These are phyloP conservation scores for Megalops cyprinoides DNA, from an alignment of 2,797 vertebrate species.

Conservation along the genomic window DNA sequence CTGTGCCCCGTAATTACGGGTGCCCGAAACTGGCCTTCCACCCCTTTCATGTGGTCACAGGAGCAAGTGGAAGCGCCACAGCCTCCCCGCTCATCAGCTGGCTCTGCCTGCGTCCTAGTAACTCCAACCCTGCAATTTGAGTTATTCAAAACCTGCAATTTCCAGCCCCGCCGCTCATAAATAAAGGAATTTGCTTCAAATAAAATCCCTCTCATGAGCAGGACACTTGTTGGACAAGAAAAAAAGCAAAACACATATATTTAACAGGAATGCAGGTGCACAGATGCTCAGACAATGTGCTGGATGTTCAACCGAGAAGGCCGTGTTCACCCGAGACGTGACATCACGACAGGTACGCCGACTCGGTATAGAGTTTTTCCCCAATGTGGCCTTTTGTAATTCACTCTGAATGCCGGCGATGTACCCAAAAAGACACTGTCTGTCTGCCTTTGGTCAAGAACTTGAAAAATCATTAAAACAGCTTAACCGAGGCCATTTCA, in stretches of 20 bases:
- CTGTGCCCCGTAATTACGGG: background rate
- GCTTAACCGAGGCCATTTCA: background rate
- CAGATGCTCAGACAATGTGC: background rate
- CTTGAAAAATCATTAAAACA: background rate
- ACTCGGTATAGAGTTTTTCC: too few relatives aligned
- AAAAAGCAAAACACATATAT: background rate
- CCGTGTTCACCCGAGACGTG: background rate
- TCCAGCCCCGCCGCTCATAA: constrained; percentile 13
- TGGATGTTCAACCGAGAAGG: background rate
- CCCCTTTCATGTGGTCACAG: background rate
- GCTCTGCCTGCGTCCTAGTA: background rate
- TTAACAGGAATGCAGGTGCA: constrained; percentile 20
- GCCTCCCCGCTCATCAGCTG: background rate
- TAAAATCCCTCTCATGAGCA: background rate
- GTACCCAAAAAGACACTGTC: background rate
- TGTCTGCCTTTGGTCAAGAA: background rate
- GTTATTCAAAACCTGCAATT: constrained; percentile 11
- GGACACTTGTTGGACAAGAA: background rate
- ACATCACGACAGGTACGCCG: background rate
- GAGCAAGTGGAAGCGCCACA: background rate
- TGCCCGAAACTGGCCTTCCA: background rate
- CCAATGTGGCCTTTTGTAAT: background rate
- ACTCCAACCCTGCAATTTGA: constrained; percentile 20
- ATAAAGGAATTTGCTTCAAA: constrained; percentile 25
- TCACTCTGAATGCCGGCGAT: background rate